phyloP scores from a whole-genome alignment of 2,113 vertebrate species.

The Alethe diademata region DNA sequence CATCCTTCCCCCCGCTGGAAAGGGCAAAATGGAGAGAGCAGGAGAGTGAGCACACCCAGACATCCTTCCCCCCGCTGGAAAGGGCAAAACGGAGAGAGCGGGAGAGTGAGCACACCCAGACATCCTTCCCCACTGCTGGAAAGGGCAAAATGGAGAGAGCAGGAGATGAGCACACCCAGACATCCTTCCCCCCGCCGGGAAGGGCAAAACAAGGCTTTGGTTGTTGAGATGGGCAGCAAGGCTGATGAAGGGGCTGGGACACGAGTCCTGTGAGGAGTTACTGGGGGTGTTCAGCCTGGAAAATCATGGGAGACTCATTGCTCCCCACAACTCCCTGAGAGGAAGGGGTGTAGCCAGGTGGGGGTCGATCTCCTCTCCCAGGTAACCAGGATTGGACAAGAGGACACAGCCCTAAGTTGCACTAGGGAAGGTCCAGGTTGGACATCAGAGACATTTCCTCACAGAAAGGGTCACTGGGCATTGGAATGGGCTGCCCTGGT shows the following conservation, averaged over 20 bases:
- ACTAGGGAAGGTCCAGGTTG: neutral
- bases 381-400: neutral
- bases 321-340: neutral
- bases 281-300: neutral
- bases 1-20: too few relatives aligned
- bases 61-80: too few relatives aligned
- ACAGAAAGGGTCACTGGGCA: rapidly evolving
- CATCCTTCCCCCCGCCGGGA: neutral
- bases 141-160: neutral
- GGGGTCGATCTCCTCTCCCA: rapidly evolving
- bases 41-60: too few relatives aligned
- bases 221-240: neutral
- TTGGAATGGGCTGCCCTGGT: neutral
- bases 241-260: neutral
- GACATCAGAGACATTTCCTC: neutral
- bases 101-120: too few relatives aligned
- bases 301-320: neutral
- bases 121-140: too few relatives aligned
- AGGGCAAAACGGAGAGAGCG: too few relatives aligned
- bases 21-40: too few relatives aligned
- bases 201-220: neutral
- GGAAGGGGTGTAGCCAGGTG: too few relatives aligned
- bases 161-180: neutral
- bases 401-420: neutral
- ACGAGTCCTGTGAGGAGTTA: neutral